phyloP scores from a whole-genome alignment of 2,888 invertebrate genomes.

The Trissolcus brochymenae region DNA sequence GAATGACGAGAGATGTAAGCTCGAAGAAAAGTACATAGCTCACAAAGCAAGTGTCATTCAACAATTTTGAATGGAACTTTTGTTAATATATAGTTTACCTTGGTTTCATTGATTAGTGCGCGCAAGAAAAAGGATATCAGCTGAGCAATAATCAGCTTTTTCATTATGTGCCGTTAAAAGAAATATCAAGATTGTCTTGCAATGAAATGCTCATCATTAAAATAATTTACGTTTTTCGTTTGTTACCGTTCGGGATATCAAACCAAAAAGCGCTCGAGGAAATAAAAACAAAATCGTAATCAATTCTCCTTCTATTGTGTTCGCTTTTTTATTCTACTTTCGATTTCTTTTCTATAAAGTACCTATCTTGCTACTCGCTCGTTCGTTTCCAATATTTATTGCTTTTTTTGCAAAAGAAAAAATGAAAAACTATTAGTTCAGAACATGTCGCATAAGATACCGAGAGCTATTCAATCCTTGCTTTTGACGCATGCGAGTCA shows the following conservation, averaged over 20 bases:
- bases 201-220: slow-evolving; percentile 6
- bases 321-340: no score
- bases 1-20: neutral
- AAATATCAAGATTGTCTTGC: slow-evolving; percentile 2
- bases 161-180: slow-evolving; percentile 22
- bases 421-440: neutral
- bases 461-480: slow-evolving; percentile 6
- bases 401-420: no score
- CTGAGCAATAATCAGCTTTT: neutral
- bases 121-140: no score
- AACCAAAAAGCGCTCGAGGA: neutral
- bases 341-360: no score
- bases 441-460: slow-evolving; percentile 12
- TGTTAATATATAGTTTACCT: no score
- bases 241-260: neutral
- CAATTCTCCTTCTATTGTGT: neutral
- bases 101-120: no score
- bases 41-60: no score
- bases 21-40: no score
- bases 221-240: slow-evolving; percentile 1
- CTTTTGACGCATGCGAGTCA: slow-evolving; percentile 3
- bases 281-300: neutral
- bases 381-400: neutral
- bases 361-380: no score
- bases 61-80: no score